These are phyloP conservation scores for Zaprionus tsacasi DNA, from an alignment of 1,140 invertebrate species.

Conservation along the genomic window DNA sequence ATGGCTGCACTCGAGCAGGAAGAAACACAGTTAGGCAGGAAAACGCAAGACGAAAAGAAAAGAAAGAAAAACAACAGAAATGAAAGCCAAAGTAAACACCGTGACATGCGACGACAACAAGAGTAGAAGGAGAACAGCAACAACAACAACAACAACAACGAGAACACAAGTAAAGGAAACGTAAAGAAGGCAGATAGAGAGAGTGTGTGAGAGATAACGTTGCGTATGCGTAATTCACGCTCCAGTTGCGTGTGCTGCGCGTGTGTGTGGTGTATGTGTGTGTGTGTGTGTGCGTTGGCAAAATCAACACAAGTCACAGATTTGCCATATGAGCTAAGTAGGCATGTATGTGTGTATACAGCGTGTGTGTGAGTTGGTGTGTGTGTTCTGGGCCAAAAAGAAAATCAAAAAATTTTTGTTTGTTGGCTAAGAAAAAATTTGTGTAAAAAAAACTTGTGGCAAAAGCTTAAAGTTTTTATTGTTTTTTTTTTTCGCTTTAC, in stretches of 20 bases:
- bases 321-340: constrained; percentile 32
- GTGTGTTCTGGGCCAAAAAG: constrained; percentile 30
- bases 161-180: constrained; percentile 41
- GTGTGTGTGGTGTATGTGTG: constrained; percentile 35
- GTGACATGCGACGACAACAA: constrained; percentile 73
- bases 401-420: constrained; percentile 34
- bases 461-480: constrained; percentile 68
- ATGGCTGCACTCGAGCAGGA: constrained; percentile 49
- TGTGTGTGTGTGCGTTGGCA: constrained; percentile 44
- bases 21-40: constrained; percentile 57
- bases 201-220: constrained; percentile 49
- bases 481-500: constrained; percentile 46
- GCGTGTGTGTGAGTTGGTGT: constrained; percentile 39
- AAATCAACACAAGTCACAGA: constrained; percentile 60
- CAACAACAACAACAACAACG: constrained; percentile 17
- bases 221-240: constrained; percentile 81
- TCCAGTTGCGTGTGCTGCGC: constrained; percentile 68
- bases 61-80: constrained; percentile 44
- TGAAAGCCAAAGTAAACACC: constrained; percentile 69
- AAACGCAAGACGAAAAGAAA: constrained; percentile 43
- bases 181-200: constrained; percentile 51
- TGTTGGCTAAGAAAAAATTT: constrained; percentile 51
- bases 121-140: constrained; percentile 39
- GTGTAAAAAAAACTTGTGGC: constrained; percentile 62
- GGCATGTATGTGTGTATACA: constrained; percentile 30